Percentiles rank a stretch among this genome's conserved stretches.
These are phyloP conservation scores for Bradynema listronoti DNA, from an alignment of 1,140 invertebrate species.

Conservation along the genomic window DNA sequence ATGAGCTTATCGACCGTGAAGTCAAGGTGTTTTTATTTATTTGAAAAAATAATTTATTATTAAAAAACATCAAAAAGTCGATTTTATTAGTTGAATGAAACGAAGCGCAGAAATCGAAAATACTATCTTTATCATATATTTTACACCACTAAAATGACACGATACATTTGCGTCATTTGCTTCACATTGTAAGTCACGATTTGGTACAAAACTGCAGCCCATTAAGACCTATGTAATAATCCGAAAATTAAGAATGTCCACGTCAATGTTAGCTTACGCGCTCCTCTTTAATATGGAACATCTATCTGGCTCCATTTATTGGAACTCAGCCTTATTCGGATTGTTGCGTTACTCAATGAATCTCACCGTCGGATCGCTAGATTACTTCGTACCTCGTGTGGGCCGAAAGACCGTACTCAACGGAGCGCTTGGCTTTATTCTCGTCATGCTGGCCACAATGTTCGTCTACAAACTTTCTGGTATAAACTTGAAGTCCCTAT, in stretches of 20 bases:
- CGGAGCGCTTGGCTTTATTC: conserved; percentile 17
- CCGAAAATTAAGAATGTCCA: conserved; percentile 27
- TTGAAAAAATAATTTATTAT: background rate
- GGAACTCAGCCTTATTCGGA: conserved; percentile 40
- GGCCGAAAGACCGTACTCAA: conserved; percentile 29
- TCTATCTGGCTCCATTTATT: conserved; percentile 40
- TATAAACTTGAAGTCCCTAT: conserved; percentile 18
- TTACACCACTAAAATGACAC: conserved; percentile 33
- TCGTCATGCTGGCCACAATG: conserved; percentile 29
- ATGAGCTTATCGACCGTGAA: conserved; percentile 37
- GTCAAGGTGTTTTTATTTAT: conserved; percentile 19
- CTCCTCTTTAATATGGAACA: conserved; percentile 42
- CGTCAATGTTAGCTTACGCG: conserved; percentile 34
- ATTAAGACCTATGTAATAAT: conserved; percentile 5
- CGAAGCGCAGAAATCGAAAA: conserved; percentile 19
- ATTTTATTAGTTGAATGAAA: conserved; percentile 25
- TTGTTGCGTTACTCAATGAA: conserved; percentile 43
- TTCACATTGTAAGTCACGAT: conserved; percentile 22
- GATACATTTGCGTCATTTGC: conserved; percentile 25
- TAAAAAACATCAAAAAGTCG: conserved; percentile 14
- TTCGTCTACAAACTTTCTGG: conserved; percentile 24
- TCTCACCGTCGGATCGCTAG: conserved; percentile 35
- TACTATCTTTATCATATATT: conserved; percentile 39
- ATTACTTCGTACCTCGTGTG: conserved; percentile 24
- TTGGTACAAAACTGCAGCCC: background rate